Conservation (phyloP, 2,797 vertebrate genomes). For the Chrosomus eos region DNA sequence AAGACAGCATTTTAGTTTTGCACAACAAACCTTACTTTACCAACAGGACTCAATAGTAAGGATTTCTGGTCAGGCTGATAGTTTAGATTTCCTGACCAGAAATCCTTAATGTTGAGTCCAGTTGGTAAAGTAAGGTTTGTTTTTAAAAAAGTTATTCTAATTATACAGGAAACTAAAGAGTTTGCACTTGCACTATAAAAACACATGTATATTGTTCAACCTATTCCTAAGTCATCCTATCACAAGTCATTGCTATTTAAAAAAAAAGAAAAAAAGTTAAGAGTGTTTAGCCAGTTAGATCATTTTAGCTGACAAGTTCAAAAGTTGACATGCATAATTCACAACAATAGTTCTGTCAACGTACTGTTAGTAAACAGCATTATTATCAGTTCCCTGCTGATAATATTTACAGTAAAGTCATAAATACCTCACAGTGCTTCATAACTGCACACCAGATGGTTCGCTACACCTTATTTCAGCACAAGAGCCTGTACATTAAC, state of each 20-base stretch:
- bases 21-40: background rate
- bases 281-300: background rate
- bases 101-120: too few relatives aligned
- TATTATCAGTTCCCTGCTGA: constrained; percentile 20
- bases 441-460: constrained; percentile 30
- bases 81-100: background rate
- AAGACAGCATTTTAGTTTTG: background rate
- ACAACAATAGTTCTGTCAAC: background rate
- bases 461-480: background rate
- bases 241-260: background rate
- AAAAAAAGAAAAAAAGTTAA: background rate
- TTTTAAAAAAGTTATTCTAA: background rate
- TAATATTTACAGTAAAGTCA: constrained; percentile 25
- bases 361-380: background rate
- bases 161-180: background rate
- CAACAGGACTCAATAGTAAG: background rate
- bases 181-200: too few relatives aligned
- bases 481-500: background rate
- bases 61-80: background rate
- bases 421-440: constrained; percentile 20
- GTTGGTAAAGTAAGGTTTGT: too few relatives aligned
- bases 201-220: too few relatives aligned
- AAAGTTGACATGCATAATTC: background rate
- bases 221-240: background rate
- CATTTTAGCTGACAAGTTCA: background rate